phyloP scores from a whole-genome alignment of 2,113 vertebrate genomes.

The Ammodytes marinus region DNA sequence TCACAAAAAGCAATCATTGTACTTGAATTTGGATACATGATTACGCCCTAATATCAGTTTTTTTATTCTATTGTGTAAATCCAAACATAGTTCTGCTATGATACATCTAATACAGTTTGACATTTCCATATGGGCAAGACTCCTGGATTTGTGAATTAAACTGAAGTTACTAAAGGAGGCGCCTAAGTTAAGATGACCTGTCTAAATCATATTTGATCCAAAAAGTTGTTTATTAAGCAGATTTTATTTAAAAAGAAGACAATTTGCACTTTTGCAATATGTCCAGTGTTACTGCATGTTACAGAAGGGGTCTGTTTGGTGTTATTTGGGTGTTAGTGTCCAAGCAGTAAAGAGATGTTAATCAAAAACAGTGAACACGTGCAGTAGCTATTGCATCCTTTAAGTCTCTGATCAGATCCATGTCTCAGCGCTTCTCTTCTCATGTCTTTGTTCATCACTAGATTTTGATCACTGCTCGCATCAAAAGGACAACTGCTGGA shows the following conservation, averaged over 20 bases:
- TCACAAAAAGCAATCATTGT: constrained; percentile 10
- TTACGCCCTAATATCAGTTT: constrained; percentile 2
- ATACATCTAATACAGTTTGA: background rate
- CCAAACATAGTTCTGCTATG: constrained; percentile 1
- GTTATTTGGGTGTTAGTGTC: background rate
- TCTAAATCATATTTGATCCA: background rate
- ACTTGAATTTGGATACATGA: constrained; percentile 25
- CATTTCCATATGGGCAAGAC: background rate
- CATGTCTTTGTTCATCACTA: background rate
- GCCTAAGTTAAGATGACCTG: background rate
- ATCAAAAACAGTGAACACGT: background rate
- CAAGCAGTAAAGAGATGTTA: background rate
- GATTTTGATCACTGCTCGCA: background rate
- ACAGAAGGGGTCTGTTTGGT: background rate
- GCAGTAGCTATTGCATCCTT: background rate
- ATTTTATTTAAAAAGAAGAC: background rate
- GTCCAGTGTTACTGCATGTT: background rate
- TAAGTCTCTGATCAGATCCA: background rate
- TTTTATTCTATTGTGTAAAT: constrained; percentile 16
- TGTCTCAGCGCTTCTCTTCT: background rate
- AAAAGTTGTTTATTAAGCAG: background rate
- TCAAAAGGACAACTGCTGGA: background rate
- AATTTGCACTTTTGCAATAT: no score
- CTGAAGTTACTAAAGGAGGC: background rate
- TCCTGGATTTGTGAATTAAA: background rate